Evolutionary conservation across 2,888 invertebrate genomes (phyloP).

Genomic region (Eupithecia vulgata): DNA sequence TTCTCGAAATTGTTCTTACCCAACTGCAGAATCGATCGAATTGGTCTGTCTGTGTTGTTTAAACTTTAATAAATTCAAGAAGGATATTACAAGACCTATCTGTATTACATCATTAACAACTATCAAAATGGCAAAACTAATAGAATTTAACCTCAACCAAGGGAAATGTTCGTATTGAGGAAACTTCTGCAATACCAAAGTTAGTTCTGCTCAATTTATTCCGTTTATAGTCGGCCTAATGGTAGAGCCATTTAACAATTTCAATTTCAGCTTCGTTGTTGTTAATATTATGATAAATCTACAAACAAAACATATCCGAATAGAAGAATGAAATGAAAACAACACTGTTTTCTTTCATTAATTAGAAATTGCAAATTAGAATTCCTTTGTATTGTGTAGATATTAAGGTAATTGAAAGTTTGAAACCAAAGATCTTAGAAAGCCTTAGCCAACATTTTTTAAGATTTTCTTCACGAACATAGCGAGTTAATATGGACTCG

Average conservation of each 20-base stretch:
- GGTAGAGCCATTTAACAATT: slow-evolving; percentile 16
- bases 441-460: neutral
- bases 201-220: slow-evolving; percentile 29
- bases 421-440: neutral
- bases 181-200: slow-evolving; percentile 31
- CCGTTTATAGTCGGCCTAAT: slow-evolving; percentile 23
- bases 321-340: neutral
- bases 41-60: neutral
- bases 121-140: neutral
- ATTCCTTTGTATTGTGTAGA: neutral
- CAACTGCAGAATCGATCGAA: no score
- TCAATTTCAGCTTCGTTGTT: slow-evolving; percentile 9
- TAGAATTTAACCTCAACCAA: neutral
- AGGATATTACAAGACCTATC: slow-evolving; percentile 6
- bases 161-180: slow-evolving; percentile 13
- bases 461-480: neutral
- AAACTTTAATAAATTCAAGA: neutral
- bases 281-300: neutral
- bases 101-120: neutral
- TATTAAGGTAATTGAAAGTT: neutral
- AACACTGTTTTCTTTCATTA: neutral
- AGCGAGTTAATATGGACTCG: neutral
- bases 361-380: neutral
- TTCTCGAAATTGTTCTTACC: no score
- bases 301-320: neutral